Conservation (phyloP, 2,113 vertebrate genomes). For the Gasterosteus nipponicus region DNA sequence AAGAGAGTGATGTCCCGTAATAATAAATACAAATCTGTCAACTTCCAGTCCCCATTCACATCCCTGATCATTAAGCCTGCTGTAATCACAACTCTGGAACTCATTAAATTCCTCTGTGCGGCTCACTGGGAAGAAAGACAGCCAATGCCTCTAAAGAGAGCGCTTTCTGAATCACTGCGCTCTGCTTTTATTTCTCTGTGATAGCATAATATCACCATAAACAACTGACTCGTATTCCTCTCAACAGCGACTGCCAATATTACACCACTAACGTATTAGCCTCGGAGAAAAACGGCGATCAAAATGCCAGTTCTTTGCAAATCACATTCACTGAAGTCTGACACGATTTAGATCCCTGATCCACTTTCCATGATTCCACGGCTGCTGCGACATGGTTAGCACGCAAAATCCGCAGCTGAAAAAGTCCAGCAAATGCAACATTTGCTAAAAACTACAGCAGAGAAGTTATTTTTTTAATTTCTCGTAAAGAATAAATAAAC, state of each 20-base stretch:
- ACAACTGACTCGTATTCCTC: constrained; percentile 56
- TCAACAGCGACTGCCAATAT: constrained; percentile 44
- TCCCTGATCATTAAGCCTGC: constrained; percentile 70
- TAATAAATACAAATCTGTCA: constrained; percentile 76
- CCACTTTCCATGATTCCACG: background rate
- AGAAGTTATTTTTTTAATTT: background rate
- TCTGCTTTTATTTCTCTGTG: constrained; percentile 69
- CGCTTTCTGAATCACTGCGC: constrained; percentile 74
- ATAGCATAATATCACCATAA: constrained; percentile 61
- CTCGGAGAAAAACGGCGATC: constrained; percentile 29
- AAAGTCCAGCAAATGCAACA: constrained; percentile 1
- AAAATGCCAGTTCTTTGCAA: constrained; percentile 34
- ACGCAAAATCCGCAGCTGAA: background rate
- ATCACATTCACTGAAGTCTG: constrained; percentile 18
- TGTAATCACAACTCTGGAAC: constrained; percentile 77
- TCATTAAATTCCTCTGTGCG: constrained; percentile 72
- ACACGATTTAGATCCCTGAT: constrained; percentile 22
- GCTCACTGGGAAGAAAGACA: constrained; percentile 61
- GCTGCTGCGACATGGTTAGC: background rate
- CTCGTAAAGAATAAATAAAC: background rate
- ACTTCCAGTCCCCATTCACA: constrained; percentile 62
- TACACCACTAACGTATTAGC: constrained; percentile 45
- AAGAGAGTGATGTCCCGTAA: constrained; percentile 58
- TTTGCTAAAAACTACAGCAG: background rate
- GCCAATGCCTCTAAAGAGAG: constrained; percentile 63